Evolutionary conservation across 2,113 vertebrate species (phyloP), one percentile per base, ranked within the genome.

Genomic region (Cebus imitator): DNA sequence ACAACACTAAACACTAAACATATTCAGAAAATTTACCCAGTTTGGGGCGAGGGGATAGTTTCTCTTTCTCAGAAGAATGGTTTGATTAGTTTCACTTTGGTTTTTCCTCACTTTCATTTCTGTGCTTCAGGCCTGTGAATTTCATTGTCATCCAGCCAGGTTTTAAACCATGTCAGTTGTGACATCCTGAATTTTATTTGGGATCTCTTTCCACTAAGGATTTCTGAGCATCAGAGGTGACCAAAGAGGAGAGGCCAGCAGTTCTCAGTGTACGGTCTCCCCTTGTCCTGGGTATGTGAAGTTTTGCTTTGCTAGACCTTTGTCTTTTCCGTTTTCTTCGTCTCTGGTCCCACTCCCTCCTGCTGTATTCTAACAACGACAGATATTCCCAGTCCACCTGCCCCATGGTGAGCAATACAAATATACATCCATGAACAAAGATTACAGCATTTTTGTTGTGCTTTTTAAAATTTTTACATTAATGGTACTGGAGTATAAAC

Each of bases 41-140:
- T 30, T 86, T 27, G 8, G n/a, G 20, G 2, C 64, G 25, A 80
- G 9, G 12, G 20, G 20, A 5, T 30, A 45, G 52, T 96, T 97
- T 96, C 83, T 91, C 14, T 87, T 89, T 85, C 84, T 45, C 30
- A 32, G 17, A 1, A 3, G 30, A 85, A 9, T 30, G 2, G 27
- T 87, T 91, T 79, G 68, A 8, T 95, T 21, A 61, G 84, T 97
- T 97, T 97, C 84, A 86, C 88, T 97, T 98, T 93, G 45, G 23
- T 86, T 97, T 94, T 90, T 43, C n/a, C 8, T 70, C 8, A 43
- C 8, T 93, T 18, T 85, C 30, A 0, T 95, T 75, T 88, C 88
- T 90, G 20, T 70, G 55, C 78, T 76, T 90, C 18, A 80, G 76
- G 45, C 81, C 40, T 85, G 10, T 73, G 61, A 86, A 14, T 87